These are phyloP conservation scores for Sciurus carolinensis DNA, from an alignment of 2,797 vertebrate genomes.

Conservation along the genomic window DNA sequence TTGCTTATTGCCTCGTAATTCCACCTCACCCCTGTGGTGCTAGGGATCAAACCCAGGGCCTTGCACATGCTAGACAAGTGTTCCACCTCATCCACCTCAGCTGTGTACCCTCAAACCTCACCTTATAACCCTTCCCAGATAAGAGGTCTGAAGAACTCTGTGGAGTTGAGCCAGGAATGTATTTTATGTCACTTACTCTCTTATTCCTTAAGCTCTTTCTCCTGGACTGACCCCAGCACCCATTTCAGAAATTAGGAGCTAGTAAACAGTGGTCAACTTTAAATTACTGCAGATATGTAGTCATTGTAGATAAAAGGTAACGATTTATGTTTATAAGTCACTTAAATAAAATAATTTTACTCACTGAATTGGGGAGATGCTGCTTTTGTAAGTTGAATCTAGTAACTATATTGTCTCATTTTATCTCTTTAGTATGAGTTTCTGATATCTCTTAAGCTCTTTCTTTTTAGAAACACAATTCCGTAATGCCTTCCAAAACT, in stretches of 20 bases:
- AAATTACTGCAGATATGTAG: not conserved
- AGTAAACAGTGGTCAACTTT: not conserved
- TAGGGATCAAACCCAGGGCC: no score
- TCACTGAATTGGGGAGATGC: not conserved
- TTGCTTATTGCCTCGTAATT: not conserved
- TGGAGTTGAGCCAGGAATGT: not conserved
- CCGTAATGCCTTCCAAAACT: not conserved
- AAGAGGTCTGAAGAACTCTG: not conserved
- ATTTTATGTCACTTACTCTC: not conserved
- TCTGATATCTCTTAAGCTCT: constrained; percentile 41
- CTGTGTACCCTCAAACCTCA: no score
- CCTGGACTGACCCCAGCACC: not conserved
- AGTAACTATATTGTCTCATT: not conserved
- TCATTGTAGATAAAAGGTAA: not conserved
- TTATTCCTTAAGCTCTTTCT: not conserved
- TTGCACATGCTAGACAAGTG: no score
- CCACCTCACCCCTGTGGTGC: no score
- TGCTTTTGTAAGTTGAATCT: not conserved
- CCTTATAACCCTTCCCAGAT: not conserved
- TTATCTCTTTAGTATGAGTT: not conserved
- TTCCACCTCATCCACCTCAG: no score
- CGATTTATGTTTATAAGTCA: not conserved
- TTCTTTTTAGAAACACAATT: not conserved
- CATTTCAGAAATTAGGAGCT: not conserved
- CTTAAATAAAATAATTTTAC: constrained; percentile 29